Conservation (phyloP, 2,888 invertebrate species). For the Thelaira solivaga region DNA sequence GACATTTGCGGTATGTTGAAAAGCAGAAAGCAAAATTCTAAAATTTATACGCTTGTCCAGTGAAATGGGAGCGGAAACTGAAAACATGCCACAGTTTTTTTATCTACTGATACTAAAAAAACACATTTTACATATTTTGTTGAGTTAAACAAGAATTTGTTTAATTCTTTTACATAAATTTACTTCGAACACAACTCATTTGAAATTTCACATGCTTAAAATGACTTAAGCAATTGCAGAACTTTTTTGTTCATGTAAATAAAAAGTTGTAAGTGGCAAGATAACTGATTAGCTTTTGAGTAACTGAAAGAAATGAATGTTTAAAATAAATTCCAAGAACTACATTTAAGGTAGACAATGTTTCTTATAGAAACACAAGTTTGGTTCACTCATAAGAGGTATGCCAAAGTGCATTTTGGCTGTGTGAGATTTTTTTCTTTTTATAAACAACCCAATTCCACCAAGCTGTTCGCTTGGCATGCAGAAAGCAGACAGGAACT, state of each 20-base stretch:
- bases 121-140: neutral
- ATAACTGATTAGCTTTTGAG: too few species aligned
- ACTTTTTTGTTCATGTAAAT: neutral
- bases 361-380: too few species aligned
- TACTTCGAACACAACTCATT: neutral
- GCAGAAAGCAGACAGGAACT: too few species aligned
- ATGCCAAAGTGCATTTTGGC: too few species aligned
- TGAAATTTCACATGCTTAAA: neutral
- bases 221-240: neutral
- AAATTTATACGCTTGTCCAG: conserved; percentile 8
- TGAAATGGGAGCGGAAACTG: conserved; percentile 29
- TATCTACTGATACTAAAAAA: neutral
- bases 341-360: too few species aligned
- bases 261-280: too few species aligned
- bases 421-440: too few species aligned
- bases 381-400: too few species aligned
- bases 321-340: too few species aligned
- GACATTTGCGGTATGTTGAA: conserved; percentile 22
- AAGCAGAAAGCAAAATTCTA: neutral
- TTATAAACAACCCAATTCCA: too few species aligned
- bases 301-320: too few species aligned
- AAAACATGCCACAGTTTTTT: neutral
- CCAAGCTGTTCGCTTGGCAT: too few species aligned
- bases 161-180: neutral
- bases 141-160: neutral